Conservation (phyloP, 2,113 vertebrate species). For the Pristiophorus japonicus region DNA sequence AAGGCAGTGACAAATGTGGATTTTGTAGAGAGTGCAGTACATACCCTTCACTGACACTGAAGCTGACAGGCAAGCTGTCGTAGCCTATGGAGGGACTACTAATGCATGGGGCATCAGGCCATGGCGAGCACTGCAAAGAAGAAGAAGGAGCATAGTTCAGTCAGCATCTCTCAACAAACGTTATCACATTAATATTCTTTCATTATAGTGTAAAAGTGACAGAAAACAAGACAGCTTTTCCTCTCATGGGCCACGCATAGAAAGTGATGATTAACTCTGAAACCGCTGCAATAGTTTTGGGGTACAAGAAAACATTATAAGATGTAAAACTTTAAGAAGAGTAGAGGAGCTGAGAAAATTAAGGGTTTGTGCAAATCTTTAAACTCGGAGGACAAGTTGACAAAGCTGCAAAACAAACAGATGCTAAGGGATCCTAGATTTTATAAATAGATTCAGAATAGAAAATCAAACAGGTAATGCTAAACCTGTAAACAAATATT, state of each 20-base stretch:
- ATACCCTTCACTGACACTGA: constrained; percentile 75
- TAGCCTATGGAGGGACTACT: constrained; percentile 76
- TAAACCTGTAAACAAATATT: too few species aligned
- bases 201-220: background rate
- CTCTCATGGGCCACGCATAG: background rate
- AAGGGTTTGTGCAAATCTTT: too few species aligned
- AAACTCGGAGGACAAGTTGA: too few species aligned
- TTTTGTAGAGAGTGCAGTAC: constrained; percentile 47
- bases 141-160: background rate
- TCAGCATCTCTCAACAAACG: background rate
- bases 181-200: fast-evolving
- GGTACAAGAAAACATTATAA: background rate
- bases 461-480: too few species aligned
- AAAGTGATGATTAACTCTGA: background rate
- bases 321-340: background rate
- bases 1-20: background rate
- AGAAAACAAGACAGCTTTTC: background rate
- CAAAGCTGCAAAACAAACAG: too few species aligned
- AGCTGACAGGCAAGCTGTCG: constrained; percentile 74
- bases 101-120: constrained; percentile 75
- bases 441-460: too few species aligned
- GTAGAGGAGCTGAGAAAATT: background rate
- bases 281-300: background rate
- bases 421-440: too few species aligned
- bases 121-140: constrained; percentile 70